Evolutionary conservation across 2,113 vertebrate genomes (phyloP), one percentile per base, ranked within the genome.

Genomic region (Empidonax alnorum): DNA sequence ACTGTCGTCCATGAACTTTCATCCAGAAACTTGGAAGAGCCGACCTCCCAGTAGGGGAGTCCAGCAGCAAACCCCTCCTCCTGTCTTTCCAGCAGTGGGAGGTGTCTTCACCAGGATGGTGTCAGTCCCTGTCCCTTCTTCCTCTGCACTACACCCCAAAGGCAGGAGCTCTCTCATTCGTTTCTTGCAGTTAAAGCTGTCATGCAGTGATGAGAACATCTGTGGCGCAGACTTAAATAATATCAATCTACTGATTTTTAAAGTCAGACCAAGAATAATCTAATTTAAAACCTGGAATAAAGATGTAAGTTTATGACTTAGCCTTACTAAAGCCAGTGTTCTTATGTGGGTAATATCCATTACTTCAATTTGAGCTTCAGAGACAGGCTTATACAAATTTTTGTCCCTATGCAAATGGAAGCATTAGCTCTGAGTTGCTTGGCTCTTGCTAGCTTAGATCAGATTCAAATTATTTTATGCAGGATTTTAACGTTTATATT

Each of bases 401-500:
- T 56, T 83, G 21, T 49, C 47, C 65, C 62, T 42, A 9, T 83
- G 73, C 74, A 95, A 90, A 73, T 79, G 17, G 55, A 39, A 90
- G 78, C 46, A 80, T 83, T 80, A 69, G 31, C 35, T 88, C 39
- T 61, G 58, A 93, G 66, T 56, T 65, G 31, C 49, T 37, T 80
- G 79, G 44, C 42, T 95, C 85, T 74, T 72, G 28, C 52, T 83
- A 55, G 47, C 37, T 90, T 78, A 39, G 69, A 83, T 61, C 37
- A 88, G 84, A 85, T 63, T 83, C 42, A 50, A 84, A 87, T 82
- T 73, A 76, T 83, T 95, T 94, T 63, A 68, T 87, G 55, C 37
- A 77, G 66, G 67, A 61, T 93, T 92, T 92, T 86, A 66, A 67
- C 25, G 28, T 86, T 86, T 84, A 31, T 83, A 71, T 62, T 88